Base-by-base conservation (phyloP, 2,888 invertebrate species). In the Odontomyia ornata region DNA sequence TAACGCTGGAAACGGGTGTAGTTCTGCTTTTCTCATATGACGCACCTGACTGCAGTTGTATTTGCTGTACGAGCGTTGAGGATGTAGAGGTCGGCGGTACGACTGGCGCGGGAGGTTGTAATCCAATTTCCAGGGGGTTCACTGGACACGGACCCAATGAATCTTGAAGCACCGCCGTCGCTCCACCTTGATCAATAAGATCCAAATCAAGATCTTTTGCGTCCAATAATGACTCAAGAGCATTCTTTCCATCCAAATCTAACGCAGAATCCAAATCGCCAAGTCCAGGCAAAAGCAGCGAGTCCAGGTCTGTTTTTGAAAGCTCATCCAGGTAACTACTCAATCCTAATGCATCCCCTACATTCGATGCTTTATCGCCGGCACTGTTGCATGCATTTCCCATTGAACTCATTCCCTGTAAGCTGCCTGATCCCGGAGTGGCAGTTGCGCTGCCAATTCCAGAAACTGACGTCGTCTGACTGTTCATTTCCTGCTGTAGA, bases 281-380 rank as follows among this genome's bases (percentile, higher is more conserved):
- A 21, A 91, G 84, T 43, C 89, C 89, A 18, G 91, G 91, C 83
- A 92, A 86, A 81, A 93, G 86, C n/a, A 73, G 60, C 81, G 91
- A 91, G 82, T 92, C 92, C 76, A 92, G 87, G 84, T 92, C 92
- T 75, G 84, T 86, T 76, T 85, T 85, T 21, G 86, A 84, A 64
- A 86, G 80, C 57, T 85, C 85, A 79, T 86, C 85, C 75, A 86
- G 80, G 28, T 86, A 72, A 43, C 60, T 75, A 3, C 47, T 67
- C 25, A 80, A 76, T n/a, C 79, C 80, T 1, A 80, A 69, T 9
- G 79, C 77, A 75, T 80, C 80, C 30, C 52, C 18, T 13, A 43
- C 56, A 3, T 27, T 43, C 4, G 60, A 52, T 27, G 36, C 21
- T 18, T 52, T 25, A 46, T 56, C 27, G 15, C 4, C 72, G 18